Evolutionary conservation across 2,113 vertebrate genomes (phyloP).

Genomic region (Hydrolagus affinis): DNA sequence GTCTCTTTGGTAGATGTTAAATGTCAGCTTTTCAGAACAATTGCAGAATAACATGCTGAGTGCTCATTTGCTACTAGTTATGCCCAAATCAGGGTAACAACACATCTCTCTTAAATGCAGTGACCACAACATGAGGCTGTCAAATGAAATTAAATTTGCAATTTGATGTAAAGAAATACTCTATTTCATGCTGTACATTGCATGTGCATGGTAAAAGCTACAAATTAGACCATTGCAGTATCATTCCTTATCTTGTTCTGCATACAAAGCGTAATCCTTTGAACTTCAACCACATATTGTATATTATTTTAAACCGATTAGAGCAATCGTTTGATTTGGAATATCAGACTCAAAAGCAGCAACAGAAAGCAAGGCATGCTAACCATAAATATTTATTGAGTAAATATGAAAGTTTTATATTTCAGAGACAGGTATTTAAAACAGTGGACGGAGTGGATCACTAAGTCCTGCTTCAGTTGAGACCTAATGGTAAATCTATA

Average conservation of each 20-base stretch:
- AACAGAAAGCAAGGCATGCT: background rate
- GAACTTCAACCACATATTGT: background rate
- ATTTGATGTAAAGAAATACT: constrained; percentile 56
- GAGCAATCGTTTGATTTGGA: background rate
- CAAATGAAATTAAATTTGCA: constrained; percentile 65
- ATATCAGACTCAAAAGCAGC: background rate
- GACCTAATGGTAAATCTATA: constrained; percentile 6
- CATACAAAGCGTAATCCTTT: background rate
- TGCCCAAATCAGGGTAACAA: constrained; percentile 67
- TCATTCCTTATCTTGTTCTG: constrained; percentile 16
- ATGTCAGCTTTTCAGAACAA: constrained; percentile 36
- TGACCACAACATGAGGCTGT: constrained; percentile 66
- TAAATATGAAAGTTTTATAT: background rate
- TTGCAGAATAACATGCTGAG: constrained; percentile 50
- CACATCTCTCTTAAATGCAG: constrained; percentile 67
- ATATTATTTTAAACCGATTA: background rate
- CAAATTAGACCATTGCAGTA: constrained; percentile 7
- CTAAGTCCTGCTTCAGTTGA: background rate
- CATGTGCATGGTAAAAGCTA: background rate
- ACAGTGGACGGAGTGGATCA: background rate
- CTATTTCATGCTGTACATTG: constrained; percentile 46
- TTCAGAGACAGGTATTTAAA: background rate
- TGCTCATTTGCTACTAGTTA: constrained; percentile 57
- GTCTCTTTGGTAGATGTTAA: constrained; percentile 31
- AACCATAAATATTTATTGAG: constrained; percentile 8